Conservation (phyloP, 2,113 vertebrate genomes). For the Festucalex cinctus region DNA sequence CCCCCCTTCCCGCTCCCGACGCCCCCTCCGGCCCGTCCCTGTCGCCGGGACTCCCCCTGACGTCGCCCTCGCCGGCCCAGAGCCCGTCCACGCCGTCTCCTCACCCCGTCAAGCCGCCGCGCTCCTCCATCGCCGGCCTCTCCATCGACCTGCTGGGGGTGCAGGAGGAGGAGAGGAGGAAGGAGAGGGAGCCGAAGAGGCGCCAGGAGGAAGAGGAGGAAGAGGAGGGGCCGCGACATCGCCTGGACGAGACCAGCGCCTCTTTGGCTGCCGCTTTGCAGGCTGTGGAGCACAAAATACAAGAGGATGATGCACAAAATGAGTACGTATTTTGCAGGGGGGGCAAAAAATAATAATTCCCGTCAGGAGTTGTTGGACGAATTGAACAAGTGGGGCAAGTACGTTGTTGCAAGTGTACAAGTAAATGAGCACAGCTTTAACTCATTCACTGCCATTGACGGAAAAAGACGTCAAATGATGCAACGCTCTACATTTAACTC, state of each 20-base stretch:
- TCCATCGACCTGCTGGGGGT: slow-evolving; percentile 73
- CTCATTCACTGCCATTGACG: too few species aligned
- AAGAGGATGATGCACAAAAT: slow-evolving; percentile 81
- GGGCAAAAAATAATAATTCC: not conserved
- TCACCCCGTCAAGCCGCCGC: slow-evolving; percentile 86
- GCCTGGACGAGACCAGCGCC: slow-evolving; percentile 89
- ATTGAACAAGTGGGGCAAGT: slow-evolving; percentile 1
- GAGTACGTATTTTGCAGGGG: slow-evolving; percentile 68
- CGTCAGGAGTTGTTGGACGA: not conserved
- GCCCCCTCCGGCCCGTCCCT: slow-evolving; percentile 51
- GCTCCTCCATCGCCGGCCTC: slow-evolving; percentile 81
- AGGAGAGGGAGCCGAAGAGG: slow-evolving; percentile 39
- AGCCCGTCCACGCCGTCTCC: slow-evolving; percentile 71
- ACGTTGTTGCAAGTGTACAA: not conserved
- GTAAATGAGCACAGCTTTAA: slow-evolving; percentile 1
- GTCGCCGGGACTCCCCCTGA: slow-evolving; percentile 76
- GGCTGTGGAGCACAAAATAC: slow-evolving; percentile 89
- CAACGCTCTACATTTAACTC: too few species aligned
- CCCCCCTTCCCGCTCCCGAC: slow-evolving; percentile 71
- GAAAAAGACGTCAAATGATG: too few species aligned
- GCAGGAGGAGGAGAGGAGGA: slow-evolving; percentile 60
- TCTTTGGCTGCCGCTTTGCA: slow-evolving; percentile 88
- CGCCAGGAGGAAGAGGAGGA: slow-evolving; percentile 34
- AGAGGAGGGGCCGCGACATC: slow-evolving; percentile 74
- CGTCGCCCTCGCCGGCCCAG: slow-evolving; percentile 71